These are phyloP conservation scores for Apantesis nais DNA, from an alignment of 2,888 invertebrate genomes.

Conservation along the genomic window DNA sequence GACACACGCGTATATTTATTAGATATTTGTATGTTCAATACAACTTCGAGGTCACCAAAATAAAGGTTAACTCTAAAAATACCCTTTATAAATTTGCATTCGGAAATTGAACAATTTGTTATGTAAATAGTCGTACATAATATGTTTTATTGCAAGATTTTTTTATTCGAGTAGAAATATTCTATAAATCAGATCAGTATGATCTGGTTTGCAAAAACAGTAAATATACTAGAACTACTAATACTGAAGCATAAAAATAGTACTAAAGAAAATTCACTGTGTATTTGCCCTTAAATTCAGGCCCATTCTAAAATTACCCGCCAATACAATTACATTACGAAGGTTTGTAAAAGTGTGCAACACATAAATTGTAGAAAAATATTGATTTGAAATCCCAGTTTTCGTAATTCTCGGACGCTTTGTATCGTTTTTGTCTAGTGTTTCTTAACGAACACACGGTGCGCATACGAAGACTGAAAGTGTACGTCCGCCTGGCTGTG, in stretches of 20 bases:
- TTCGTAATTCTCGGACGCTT: constrained; percentile 53
- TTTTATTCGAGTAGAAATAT: neutral
- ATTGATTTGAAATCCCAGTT: constrained; percentile 36
- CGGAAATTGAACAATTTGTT: neutral
- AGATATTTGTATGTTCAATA: constrained; percentile 22
- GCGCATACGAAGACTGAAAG: constrained; percentile 75
- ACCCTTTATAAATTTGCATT: constrained; percentile 5
- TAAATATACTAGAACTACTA: neutral
- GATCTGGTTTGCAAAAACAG: neutral
- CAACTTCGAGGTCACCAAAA: constrained; percentile 35
- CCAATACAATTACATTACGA: neutral
- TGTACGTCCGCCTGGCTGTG: constrained; percentile 75
- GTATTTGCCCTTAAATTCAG: constrained; percentile 1
- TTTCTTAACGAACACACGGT: constrained; percentile 62
- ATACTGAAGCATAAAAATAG: neutral
- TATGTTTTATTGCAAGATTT: too few relatives aligned
- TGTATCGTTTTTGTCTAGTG: constrained; percentile 56
- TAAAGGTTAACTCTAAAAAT: constrained; percentile 21
- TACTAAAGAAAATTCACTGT: neutral
- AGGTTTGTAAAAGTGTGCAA: constrained; percentile 5
- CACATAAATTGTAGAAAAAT: constrained; percentile 12
- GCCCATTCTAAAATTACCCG: constrained; percentile 6
- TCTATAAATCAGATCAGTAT: too few relatives aligned
- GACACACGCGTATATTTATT: constrained; percentile 38
- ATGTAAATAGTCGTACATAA: too few relatives aligned